Conservation (phyloP, 2,113 vertebrate species). For the Puma concolor region DNA sequence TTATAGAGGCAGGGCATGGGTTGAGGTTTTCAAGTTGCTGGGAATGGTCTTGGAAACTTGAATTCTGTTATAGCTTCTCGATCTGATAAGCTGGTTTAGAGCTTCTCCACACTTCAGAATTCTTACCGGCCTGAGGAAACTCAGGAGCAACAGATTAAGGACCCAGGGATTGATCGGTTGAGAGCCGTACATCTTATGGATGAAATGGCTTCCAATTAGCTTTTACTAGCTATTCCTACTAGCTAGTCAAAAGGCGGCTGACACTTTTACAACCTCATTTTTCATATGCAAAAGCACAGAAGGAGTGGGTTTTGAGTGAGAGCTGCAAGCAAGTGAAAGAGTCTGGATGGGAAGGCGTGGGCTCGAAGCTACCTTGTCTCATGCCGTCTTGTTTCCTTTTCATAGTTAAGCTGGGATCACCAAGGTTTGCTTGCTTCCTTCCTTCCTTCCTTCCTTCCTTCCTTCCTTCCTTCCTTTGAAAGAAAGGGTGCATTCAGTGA, state of each 20-base stretch:
- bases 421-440: conserved; percentile 26
- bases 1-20: not conserved
- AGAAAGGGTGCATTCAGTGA: conserved; percentile 67
- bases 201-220: conserved; percentile 60
- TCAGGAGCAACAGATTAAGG: not conserved
- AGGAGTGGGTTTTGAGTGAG: not conserved
- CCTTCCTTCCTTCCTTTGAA: conserved; percentile 35
- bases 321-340: not conserved
- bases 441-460: not conserved
- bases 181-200: conserved; percentile 13
- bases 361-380: not conserved
- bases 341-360: not conserved
- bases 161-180: conserved; percentile 10
- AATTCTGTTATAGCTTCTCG: conserved; percentile 13
- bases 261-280: conserved; percentile 49
- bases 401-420: conserved; percentile 33
- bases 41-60: conserved; percentile 20
- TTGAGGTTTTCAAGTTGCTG: conserved; percentile 20
- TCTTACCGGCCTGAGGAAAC: conserved; percentile 5
- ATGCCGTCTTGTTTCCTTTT: not conserved
- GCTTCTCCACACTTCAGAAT: conserved; percentile 34
- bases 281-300: conserved; percentile 30
- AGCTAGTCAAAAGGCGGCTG: conserved; percentile 54
- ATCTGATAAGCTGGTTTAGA: not conserved
- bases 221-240: conserved; percentile 65